Evolutionary conservation across 2,113 vertebrate genomes (phyloP).

Genomic region (Amblyopsis rosae): DNA sequence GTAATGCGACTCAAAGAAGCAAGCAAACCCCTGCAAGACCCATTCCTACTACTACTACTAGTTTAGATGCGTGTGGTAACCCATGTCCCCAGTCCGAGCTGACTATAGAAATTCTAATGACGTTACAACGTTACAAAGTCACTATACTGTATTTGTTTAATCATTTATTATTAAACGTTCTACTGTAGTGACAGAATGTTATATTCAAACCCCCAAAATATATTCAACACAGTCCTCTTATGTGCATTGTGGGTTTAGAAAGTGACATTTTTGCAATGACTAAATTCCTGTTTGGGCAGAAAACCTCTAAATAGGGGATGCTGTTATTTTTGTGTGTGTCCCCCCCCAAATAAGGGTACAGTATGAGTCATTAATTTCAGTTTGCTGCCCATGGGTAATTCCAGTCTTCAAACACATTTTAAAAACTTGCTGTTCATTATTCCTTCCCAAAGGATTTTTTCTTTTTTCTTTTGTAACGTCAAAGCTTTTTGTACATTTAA

Average conservation of each 20-base stretch:
- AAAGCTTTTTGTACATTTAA: too few species aligned
- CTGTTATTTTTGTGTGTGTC: neutral
- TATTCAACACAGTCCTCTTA: constrained; percentile 67
- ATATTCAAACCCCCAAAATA: constrained; percentile 70
- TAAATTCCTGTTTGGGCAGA: constrained; percentile 65
- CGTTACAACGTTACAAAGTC: too few species aligned
- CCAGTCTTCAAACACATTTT: constrained; percentile 52
- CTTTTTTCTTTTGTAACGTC: too few species aligned
- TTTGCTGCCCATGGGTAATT: constrained; percentile 23
- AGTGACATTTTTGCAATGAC: constrained; percentile 69
- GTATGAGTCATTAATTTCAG: constrained; percentile 44
- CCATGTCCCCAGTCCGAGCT: too few species aligned
- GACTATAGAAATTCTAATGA: too few species aligned
- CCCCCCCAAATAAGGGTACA: neutral
- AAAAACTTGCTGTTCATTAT: constrained; percentile 19
- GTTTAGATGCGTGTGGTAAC: too few species aligned
- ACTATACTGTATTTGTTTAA: too few species aligned
- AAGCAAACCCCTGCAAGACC: too few species aligned
- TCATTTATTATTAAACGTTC: too few species aligned
- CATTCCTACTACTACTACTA: too few species aligned
- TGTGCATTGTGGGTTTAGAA: constrained; percentile 62
- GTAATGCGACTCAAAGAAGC: too few species aligned
- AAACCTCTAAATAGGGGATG: constrained; percentile 50
- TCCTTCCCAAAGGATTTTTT: too few species aligned
- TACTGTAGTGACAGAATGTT: constrained; percentile 60